These are phyloP conservation scores for Microtus pennsylvanicus DNA, from an alignment of 2,113 vertebrate species.

Conservation along the genomic window DNA sequence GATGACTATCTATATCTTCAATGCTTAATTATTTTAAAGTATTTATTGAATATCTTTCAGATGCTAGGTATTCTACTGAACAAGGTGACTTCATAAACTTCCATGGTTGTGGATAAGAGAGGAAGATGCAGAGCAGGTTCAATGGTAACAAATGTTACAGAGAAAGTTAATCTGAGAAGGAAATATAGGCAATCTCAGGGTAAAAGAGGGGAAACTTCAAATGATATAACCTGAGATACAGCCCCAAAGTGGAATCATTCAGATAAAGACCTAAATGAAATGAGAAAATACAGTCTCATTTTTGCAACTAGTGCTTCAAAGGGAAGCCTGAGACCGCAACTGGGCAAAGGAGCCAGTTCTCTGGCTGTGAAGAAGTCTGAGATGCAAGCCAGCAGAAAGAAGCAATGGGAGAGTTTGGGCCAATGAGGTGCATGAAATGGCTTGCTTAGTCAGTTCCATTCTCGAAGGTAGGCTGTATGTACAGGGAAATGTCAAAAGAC, in stretches of 20 bases:
- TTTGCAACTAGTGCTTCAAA: background rate
- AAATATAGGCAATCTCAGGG: no score
- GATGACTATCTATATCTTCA: background rate
- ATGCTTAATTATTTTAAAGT: background rate
- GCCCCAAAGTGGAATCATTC: background rate
- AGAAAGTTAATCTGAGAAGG: background rate
- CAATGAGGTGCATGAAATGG: background rate
- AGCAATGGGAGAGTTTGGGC: background rate
- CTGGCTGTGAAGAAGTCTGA: rapidly evolving
- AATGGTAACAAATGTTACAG: background rate
- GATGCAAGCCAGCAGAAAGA: background rate
- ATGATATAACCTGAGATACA: no score
- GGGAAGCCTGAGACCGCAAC: background rate
- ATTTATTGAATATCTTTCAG: background rate
- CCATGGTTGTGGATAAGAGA: background rate
- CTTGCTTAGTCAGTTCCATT: background rate
- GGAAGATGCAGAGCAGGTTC: background rate
- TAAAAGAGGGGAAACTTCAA: background rate
- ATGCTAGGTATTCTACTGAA: background rate
- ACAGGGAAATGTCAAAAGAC: background rate
- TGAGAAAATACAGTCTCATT: background rate
- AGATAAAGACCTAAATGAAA: background rate
- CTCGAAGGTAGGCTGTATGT: background rate
- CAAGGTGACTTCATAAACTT: background rate
- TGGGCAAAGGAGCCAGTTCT: no score